Percentiles rank a stretch among this genome's conserved stretches.
These are phyloP conservation scores for Micronycteris hirsuta DNA, from an alignment of 2,113 vertebrate genomes.

Conservation along the genomic window DNA sequence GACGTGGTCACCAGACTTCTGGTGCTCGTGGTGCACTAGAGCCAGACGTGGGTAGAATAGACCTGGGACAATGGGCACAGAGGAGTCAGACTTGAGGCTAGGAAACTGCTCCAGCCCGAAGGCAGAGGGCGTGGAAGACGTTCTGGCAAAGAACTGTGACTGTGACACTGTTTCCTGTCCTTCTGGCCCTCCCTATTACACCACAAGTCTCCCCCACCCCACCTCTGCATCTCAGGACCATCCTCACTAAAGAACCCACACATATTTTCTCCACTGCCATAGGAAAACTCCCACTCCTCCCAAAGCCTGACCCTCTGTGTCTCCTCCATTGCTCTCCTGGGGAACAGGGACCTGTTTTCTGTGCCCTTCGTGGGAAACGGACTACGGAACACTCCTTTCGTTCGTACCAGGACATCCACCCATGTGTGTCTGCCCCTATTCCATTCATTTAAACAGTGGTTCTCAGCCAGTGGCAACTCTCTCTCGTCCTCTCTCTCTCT, in stretches of 20 bases:
- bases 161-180: too few relatives aligned
- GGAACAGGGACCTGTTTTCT: not conserved
- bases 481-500: not conserved
- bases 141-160: not conserved
- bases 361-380: not conserved
- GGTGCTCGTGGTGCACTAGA: not conserved
- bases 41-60: rapidly evolving
- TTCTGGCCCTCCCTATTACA: not conserved
- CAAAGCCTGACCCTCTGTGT: not conserved
- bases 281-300: not conserved
- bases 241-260: not conserved
- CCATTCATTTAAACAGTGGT: not conserved
- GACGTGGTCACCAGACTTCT: too few relatives aligned
- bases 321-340: not conserved
- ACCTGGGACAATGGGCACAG: not conserved
- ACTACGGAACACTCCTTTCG: not conserved
- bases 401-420: not conserved
- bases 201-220: rapidly evolving
- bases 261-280: not conserved
- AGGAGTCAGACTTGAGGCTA: not conserved
- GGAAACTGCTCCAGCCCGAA: not conserved
- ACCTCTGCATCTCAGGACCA: not conserved
- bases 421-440: not conserved
- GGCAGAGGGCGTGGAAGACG: not conserved
- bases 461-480: not conserved